phyloP scores from a whole-genome alignment of 2,888 invertebrate genomes.

The Chymomyza fuscimana region DNA sequence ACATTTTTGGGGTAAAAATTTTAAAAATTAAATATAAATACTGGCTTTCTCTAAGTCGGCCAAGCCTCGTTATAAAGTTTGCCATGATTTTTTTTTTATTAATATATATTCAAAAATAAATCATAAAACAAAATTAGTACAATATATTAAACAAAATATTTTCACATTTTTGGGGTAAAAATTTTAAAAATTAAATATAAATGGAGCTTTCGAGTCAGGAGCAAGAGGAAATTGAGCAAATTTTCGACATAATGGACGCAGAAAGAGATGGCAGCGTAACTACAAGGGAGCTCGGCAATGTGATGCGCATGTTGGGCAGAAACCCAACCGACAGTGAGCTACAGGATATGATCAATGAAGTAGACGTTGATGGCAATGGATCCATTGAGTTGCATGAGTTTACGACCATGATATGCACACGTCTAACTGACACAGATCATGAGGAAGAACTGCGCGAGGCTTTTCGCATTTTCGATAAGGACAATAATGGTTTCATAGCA shows the following conservation, averaged over 20 bases:
- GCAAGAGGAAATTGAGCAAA: constrained; percentile 82
- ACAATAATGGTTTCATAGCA: constrained; percentile 98
- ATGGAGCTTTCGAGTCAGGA: constrained; percentile 96
- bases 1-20: too few relatives aligned
- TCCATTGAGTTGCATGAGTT: constrained; percentile 99
- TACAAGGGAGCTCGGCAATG: constrained; percentile 98
- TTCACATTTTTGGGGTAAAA: too few relatives aligned
- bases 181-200: neutral
- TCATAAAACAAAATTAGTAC: too few relatives aligned
- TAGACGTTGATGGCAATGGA: constrained; percentile 87
- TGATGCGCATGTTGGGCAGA: constrained; percentile 98
- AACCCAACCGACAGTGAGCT: constrained; percentile 99
- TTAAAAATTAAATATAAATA: neutral
- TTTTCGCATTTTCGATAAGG: constrained; percentile 89
- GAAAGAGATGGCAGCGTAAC: constrained; percentile 99
- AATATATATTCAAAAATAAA: too few relatives aligned
- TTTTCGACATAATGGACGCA: constrained; percentile 99
- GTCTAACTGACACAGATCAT: constrained; percentile 98
- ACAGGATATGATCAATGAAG: constrained; percentile 99
- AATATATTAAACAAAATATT: too few relatives aligned
- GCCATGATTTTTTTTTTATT: too few relatives aligned
- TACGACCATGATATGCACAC: constrained; percentile 98
- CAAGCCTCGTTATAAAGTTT: too few relatives aligned
- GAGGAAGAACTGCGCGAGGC: constrained; percentile 93
- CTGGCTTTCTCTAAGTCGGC: too few relatives aligned